Evolutionary conservation across 2,888 invertebrate species (phyloP).

Genomic region (Pecten maximus): DNA sequence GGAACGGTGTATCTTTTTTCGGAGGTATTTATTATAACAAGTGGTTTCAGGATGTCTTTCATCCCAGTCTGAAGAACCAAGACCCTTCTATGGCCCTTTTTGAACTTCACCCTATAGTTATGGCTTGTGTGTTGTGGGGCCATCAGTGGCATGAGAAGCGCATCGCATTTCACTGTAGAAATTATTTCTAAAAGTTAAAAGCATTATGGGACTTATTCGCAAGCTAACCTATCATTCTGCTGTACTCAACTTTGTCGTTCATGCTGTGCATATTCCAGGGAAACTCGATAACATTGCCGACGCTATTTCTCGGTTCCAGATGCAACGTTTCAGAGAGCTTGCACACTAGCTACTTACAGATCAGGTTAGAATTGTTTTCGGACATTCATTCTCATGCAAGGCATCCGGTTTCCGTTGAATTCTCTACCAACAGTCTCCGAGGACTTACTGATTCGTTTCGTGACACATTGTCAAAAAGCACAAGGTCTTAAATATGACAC

Average conservation of each 20-base stretch:
- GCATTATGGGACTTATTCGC: constrained; percentile 48
- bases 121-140: constrained; percentile 46
- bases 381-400: neutral
- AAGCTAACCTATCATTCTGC: constrained; percentile 35
- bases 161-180: constrained; percentile 48
- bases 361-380: neutral
- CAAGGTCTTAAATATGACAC: neutral
- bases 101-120: constrained; percentile 52
- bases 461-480: neutral
- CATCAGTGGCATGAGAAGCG: constrained; percentile 42
- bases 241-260: constrained; percentile 20
- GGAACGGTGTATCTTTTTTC: constrained; percentile 30
- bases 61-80: neutral
- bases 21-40: constrained; percentile 45
- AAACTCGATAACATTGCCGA: constrained; percentile 31
- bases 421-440: neutral
- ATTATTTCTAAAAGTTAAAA: constrained; percentile 36
- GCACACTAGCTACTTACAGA: neutral
- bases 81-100: constrained; percentile 42
- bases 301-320: constrained; percentile 47
- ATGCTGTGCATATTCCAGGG: constrained; percentile 41
- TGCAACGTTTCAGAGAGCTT: constrained; percentile 39
- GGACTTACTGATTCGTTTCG: neutral
- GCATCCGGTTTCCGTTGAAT: neutral
- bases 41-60: constrained; percentile 52